These are phyloP conservation scores for Haliclona indistincta DNA, from an alignment of 37 sponge, comb jelly and placozoan genomes.

Conservation along the genomic window DNA sequence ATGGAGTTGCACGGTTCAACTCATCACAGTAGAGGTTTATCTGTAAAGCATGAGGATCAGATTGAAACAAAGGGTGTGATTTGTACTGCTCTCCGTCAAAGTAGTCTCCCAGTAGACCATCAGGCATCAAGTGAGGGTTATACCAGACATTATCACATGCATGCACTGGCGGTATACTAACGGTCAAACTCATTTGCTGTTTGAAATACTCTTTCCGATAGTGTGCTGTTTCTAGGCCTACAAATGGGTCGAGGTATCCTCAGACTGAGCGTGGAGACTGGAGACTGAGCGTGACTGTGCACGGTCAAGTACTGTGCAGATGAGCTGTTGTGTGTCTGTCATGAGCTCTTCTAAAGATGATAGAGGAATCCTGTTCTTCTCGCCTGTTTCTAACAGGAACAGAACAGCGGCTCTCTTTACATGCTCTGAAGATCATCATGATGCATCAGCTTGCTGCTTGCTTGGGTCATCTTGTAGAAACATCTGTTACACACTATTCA, in stretches of 20 bases:
- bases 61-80: slow-evolving; percentile 12
- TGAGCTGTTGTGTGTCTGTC: background rate
- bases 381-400: slow-evolving; percentile 23
- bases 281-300: too few relatives aligned
- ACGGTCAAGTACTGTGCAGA: background rate
- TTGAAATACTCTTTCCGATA: slow-evolving; percentile 26
- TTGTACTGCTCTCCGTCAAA: slow-evolving; percentile 22
- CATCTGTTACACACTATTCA: too few relatives aligned
- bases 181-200: too few relatives aligned
- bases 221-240: slow-evolving; percentile 21
- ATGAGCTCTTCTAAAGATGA: slow-evolving; percentile 22
- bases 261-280: too few relatives aligned
- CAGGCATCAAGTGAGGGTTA: too few relatives aligned
- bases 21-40: slow-evolving; percentile 39
- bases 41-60: slow-evolving; percentile 27
- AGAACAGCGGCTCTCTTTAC: slow-evolving; percentile 28
- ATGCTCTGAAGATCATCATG: too few relatives aligned
- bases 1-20: too few relatives aligned
- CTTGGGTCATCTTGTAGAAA: too few relatives aligned
- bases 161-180: too few relatives aligned
- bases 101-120: slow-evolving; percentile 5
- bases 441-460: too few relatives aligned
- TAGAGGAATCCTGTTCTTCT: slow-evolving; percentile 7
- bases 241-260: slow-evolving; percentile 14
- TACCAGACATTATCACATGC: slow-evolving; percentile 6